These are phyloP conservation scores for Ectropis crepuscularia DNA, from an alignment of 2,888 invertebrate species.

Conservation along the genomic window DNA sequence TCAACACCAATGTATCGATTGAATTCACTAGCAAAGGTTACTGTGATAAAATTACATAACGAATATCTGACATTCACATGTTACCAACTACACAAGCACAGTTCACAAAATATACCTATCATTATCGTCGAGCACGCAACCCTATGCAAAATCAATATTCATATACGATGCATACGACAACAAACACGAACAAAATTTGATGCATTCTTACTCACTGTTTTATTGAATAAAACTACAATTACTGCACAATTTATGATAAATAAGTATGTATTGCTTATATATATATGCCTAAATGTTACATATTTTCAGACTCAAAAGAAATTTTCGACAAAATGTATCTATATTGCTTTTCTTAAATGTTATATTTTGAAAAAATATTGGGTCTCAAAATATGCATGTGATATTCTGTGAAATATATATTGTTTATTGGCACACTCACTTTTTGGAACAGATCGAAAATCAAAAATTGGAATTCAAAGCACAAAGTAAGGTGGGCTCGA, in stretches of 20 bases:
- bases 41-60: conserved; percentile 29
- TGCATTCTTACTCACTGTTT: conserved; percentile 25
- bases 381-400: conserved; percentile 32
- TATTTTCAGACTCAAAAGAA: conserved; percentile 4
- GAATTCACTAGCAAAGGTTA: conserved; percentile 20
- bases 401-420: conserved; percentile 44
- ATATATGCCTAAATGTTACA: background rate
- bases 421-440: conserved; percentile 72
- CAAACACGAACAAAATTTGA: conserved; percentile 20
- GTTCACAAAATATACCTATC: conserved; percentile 24
- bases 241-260: conserved; percentile 10
- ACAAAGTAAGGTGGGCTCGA: conserved; percentile 95
- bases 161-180: conserved; percentile 33
- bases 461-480: conserved; percentile 97
- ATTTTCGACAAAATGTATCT: background rate
- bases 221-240: conserved; percentile 7
- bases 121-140: conserved; percentile 39
- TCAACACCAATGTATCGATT: background rate
- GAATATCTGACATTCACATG: conserved; percentile 28
- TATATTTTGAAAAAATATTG: conserved; percentile 1
- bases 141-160: conserved; percentile 40
- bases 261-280: conserved; percentile 8
- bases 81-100: conserved; percentile 40
- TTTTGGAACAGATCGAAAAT: conserved; percentile 90
- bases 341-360: background rate